Base-by-base conservation (phyloP, 37 sponge, comb jelly and placozoan genomes). In the Mnemiopsis leidyi region DNA sequence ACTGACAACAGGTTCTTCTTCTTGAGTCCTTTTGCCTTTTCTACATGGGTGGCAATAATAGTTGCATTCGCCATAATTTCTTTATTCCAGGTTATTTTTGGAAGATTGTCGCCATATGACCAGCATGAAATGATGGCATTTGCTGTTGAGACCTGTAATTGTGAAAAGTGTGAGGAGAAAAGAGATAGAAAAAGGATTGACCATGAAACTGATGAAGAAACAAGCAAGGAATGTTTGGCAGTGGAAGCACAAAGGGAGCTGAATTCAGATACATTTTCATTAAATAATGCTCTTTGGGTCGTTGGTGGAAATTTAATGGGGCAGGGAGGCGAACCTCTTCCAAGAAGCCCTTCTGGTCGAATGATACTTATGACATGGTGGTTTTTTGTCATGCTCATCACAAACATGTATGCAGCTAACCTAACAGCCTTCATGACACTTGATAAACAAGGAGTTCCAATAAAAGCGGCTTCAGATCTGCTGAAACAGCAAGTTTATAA, bases 391-490 rank as follows among this genome's bases (percentile, higher is more conserved):
- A 18, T 85, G 90, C 61, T 85, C 21, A 85, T 85, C n/a, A 40
- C 36, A 25, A 85, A 85, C 48, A 85, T 85, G 90, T 85, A 85
- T 37, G 61, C 48, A 39, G 90, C 90, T n/a, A 85, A 85, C 35
- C 61, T 85, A 0, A 85, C 90, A 3, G 90, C 90, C 30, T 85
- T 85, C 61, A 85, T 85, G 90, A 85, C 90, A 1, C 90, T 85
- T 39, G 90, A 85, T 28, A 85, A 85, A 2, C 36, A 28, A 23
- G 90, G 90, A 3, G 35, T 85, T 5, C 90, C 90, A 20, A 39
- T 85, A 21, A 85, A 39, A 18, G 21, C 1, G 5, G 29, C 90
- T n/a, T 23, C 30, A 39, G 90, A 85, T 36, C 90, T 85, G 30
- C 90, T 85, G 28, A 33, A 13, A 1, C 90, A 85, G 24, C 38